Percentiles rank a stretch among this genome's conserved stretches.
These are phyloP conservation scores for Strongylocentrotus purpuratus DNA, from an alignment of 35 echinoderm and acorn worm genomes.

Conservation along the genomic window DNA sequence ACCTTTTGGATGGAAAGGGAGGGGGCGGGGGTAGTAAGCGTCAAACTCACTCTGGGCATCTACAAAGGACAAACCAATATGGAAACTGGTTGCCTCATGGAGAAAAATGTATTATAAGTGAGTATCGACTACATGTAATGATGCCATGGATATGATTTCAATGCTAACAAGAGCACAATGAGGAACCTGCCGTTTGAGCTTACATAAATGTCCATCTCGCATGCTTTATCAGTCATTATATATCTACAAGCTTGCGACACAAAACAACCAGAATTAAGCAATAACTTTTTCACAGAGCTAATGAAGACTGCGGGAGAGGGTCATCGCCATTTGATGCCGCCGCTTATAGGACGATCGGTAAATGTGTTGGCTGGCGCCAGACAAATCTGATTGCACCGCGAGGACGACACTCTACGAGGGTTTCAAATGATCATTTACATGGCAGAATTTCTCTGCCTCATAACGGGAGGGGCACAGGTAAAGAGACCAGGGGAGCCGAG, in stretches of 20 bases:
- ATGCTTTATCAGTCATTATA: background rate
- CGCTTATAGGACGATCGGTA: constrained; percentile 32
- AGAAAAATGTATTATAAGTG: background rate
- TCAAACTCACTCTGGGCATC: too few relatives aligned
- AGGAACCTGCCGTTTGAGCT: background rate
- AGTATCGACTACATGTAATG: background rate
- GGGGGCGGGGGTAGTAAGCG: too few relatives aligned
- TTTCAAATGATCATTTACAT: constrained; percentile 57
- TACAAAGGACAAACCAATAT: background rate
- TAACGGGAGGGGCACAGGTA: constrained; percentile 17
- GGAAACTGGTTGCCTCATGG: background rate
- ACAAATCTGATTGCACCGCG: constrained; percentile 50
- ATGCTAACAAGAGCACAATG: background rate
- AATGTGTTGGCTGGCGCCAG: constrained; percentile 46
- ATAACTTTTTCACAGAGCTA: background rate
- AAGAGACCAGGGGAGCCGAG: background rate
- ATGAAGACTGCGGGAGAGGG: background rate
- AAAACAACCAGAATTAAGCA: background rate
- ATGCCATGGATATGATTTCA: background rate
- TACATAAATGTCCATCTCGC: too few relatives aligned
- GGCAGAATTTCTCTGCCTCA: constrained; percentile 24
- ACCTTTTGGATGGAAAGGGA: too few relatives aligned
- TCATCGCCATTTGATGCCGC: constrained; percentile 24
- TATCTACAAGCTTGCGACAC: background rate
- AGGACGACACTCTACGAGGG: background rate